Conservation (phyloP, 2,113 vertebrate genomes). For the Chaetops frenatus region DNA sequence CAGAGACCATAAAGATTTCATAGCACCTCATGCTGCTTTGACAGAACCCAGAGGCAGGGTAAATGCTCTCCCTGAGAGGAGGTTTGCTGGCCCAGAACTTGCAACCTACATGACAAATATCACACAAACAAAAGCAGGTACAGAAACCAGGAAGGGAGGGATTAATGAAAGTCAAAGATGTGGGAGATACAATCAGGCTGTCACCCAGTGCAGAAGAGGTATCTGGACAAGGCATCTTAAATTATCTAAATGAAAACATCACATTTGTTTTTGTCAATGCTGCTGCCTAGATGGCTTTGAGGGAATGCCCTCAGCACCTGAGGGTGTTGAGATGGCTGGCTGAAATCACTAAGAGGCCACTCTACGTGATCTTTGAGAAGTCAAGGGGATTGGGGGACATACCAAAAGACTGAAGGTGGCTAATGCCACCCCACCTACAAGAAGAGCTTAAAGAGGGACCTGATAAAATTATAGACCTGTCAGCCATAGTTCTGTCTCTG, state of each 20-base stretch:
- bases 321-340: not conserved
- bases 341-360: accelerated
- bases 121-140: not conserved
- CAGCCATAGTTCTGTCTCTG: not conserved
- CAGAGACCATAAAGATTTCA: not conserved
- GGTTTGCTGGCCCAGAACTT: not conserved
- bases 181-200: slow-evolving; percentile 13
- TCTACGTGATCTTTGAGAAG: not conserved
- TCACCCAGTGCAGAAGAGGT: not conserved
- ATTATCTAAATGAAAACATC: slow-evolving; percentile 32
- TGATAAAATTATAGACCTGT: accelerated
- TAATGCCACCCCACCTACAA: not conserved
- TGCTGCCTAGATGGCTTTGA: not conserved
- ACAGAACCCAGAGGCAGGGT: not conserved
- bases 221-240: slow-evolving; percentile 34
- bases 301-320: not conserved
- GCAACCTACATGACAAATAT: not conserved
- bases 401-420: not conserved
- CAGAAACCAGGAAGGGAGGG: slow-evolving; percentile 48
- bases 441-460: not conserved
- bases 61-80: not conserved
- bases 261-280: not conserved
- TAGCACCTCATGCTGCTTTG: not conserved
- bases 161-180: slow-evolving; percentile 39
- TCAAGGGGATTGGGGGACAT: not conserved